These are phyloP conservation scores for Rhamnusium bicolor DNA, from an alignment of 2,888 invertebrate species.

Conservation along the genomic window DNA sequence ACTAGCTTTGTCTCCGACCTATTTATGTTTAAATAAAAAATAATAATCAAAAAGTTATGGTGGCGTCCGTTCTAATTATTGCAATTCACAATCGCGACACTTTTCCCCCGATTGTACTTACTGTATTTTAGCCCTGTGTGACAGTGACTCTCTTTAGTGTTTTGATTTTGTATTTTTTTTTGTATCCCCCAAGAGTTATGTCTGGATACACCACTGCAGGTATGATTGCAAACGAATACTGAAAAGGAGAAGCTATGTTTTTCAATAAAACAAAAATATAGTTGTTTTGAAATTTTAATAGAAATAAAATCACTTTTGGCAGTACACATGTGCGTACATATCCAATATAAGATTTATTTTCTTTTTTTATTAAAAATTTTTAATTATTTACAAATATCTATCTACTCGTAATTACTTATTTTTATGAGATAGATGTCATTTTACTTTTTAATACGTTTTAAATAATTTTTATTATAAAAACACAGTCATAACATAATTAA, in stretches of 20 bases:
- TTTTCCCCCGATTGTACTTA: no score
- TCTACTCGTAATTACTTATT: constrained; percentile 25
- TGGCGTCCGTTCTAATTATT: no score
- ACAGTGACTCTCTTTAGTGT: no score
- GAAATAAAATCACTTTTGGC: constrained; percentile 31
- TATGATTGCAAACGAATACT: no score
- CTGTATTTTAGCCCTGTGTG: no score
- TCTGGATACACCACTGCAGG: no score
- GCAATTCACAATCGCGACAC: no score
- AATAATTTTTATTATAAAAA: constrained; percentile 45
- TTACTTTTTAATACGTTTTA: constrained; percentile 6
- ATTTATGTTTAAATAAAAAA: no score
- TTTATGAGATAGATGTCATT: constrained; percentile 6
- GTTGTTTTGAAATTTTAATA: constrained; percentile 32
- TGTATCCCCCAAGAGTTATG: no score
- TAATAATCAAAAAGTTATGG: no score
- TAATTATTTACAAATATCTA: constrained; percentile 37
- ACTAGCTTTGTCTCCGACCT: no score
- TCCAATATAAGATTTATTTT: constrained; percentile 25
- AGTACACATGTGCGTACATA: constrained; percentile 30
- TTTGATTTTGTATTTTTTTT: no score
- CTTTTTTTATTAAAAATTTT: constrained; percentile 30
- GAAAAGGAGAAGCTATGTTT: neutral
- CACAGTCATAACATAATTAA: constrained; percentile 43
- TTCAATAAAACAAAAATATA: constrained; percentile 6